Percentiles rank a stretch among this genome's conserved stretches.
These are phyloP conservation scores for Drosophila prosaltans DNA, from an alignment of 1,140 invertebrate genomes.

Conservation along the genomic window DNA sequence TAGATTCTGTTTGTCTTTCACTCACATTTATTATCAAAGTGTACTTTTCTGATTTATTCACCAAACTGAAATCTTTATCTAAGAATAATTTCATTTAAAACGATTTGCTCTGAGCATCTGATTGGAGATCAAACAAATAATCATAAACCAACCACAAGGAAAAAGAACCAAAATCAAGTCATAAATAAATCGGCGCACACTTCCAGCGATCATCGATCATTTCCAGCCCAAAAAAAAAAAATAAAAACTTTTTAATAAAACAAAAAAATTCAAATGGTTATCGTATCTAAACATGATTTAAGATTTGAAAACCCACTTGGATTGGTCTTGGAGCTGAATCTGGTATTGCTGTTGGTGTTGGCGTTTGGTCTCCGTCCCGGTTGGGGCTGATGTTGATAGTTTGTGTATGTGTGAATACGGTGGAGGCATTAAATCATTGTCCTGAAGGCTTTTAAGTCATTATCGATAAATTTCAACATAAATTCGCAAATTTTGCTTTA, in stretches of 20 bases:
- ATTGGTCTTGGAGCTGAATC: slow-evolving; percentile 18
- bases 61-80: slow-evolving; percentile 26
- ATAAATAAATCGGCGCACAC: slow-evolving; percentile 79
- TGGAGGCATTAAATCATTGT: slow-evolving; percentile 82
- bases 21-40: slow-evolving; percentile 46
- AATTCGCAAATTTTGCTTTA: slow-evolving; percentile 82
- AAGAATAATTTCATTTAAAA: slow-evolving; percentile 57
- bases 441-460: slow-evolving; percentile 83
- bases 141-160: background rate
- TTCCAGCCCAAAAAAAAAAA: slow-evolving; percentile 44
- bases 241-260: slow-evolving; percentile 23
- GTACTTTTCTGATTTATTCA: slow-evolving; percentile 58
- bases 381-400: slow-evolving; percentile 28
- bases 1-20: background rate
- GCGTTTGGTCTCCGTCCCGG: slow-evolving; percentile 15
- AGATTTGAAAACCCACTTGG: slow-evolving; percentile 77
- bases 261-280: slow-evolving; percentile 73
- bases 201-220: slow-evolving; percentile 81
- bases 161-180: slow-evolving; percentile 64
- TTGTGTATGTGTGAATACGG: slow-evolving; percentile 62
- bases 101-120: slow-evolving; percentile 57
- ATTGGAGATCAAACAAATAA: slow-evolving; percentile 57
- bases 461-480: slow-evolving; percentile 83
- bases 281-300: slow-evolving; percentile 79
- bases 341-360: slow-evolving; percentile 41